Percentiles rank a stretch among this genome's conserved stretches.
These are phyloP conservation scores for Hyposmocoma kahamanoa DNA, from an alignment of 1,140 invertebrate genomes.

Conservation along the genomic window DNA sequence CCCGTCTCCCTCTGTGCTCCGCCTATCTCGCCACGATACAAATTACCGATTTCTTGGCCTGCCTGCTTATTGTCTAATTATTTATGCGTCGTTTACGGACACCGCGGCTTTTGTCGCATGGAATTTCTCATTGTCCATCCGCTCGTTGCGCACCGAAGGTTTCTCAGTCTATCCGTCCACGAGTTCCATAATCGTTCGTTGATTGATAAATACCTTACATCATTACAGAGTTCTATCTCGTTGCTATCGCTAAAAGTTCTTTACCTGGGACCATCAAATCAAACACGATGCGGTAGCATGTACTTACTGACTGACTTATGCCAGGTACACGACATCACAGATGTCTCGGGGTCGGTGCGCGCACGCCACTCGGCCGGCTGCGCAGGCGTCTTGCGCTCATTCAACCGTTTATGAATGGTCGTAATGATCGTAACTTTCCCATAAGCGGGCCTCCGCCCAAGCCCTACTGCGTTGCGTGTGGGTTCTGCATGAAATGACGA, in stretches of 20 bases:
- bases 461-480: slow-evolving; percentile 16
- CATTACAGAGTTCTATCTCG: no score
- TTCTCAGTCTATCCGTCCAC: slow-evolving; percentile 43
- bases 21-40: slow-evolving; percentile 58
- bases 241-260: no score
- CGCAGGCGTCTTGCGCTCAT: slow-evolving; percentile 44
- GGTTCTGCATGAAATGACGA: no score
- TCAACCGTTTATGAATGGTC: slow-evolving; percentile 63
- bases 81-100: slow-evolving; percentile 61
- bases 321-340: slow-evolving; percentile 18
- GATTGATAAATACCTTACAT: no score
- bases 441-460: slow-evolving; percentile 36
- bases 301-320: no score
- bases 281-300: no score
- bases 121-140: slow-evolving; percentile 43
- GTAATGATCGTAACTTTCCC: slow-evolving; percentile 55
- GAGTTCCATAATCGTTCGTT: slow-evolving; percentile 70
- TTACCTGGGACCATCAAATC: no score
- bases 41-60: slow-evolving; percentile 65
- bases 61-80: slow-evolving; percentile 69
- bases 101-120: slow-evolving; percentile 49
- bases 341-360: slow-evolving; percentile 31
- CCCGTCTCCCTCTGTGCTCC: slow-evolving; percentile 59
- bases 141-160: slow-evolving; percentile 51
- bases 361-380: slow-evolving; percentile 23